These are phyloP conservation scores for Philaethria dido DNA, from an alignment of 2,888 invertebrate genomes.

Conservation along the genomic window DNA sequence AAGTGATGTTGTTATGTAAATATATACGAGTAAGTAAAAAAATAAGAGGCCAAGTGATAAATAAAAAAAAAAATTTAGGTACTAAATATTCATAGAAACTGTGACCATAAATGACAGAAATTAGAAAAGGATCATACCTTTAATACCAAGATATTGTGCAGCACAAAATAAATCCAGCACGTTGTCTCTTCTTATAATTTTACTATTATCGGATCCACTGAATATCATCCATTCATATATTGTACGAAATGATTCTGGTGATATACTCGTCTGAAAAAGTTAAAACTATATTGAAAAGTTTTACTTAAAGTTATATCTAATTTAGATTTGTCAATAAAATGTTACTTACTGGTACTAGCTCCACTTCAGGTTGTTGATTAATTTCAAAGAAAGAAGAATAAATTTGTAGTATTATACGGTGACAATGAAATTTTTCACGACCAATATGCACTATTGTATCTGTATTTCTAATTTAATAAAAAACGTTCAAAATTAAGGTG, in stretches of 20 bases:
- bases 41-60: no score
- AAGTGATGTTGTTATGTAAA: no score
- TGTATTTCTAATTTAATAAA: constrained; percentile 82
- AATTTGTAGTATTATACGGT: constrained; percentile 87
- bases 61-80: no score
- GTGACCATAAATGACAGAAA: background rate
- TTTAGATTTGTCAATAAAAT: background rate
- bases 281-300: background rate
- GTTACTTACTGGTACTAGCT: constrained; percentile 65
- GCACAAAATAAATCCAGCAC: constrained; percentile 89
- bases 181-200: constrained; percentile 86
- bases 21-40: no score
- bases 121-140: constrained; percentile 84
- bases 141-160: constrained; percentile 87
- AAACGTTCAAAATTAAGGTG: background rate
- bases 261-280: constrained; percentile 65
- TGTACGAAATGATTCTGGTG: constrained; percentile 86
- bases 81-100: no score
- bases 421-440: constrained; percentile 87
- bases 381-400: constrained; percentile 87
- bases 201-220: constrained; percentile 85
- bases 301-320: background rate
- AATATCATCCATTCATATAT: constrained; percentile 93
- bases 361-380: constrained; percentile 62
- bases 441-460: constrained; percentile 87